Evolutionary conservation across 2,888 invertebrate species (phyloP), one percentile per base, ranked within the genome.

Genomic region (Drosophila prostipennis): DNA sequence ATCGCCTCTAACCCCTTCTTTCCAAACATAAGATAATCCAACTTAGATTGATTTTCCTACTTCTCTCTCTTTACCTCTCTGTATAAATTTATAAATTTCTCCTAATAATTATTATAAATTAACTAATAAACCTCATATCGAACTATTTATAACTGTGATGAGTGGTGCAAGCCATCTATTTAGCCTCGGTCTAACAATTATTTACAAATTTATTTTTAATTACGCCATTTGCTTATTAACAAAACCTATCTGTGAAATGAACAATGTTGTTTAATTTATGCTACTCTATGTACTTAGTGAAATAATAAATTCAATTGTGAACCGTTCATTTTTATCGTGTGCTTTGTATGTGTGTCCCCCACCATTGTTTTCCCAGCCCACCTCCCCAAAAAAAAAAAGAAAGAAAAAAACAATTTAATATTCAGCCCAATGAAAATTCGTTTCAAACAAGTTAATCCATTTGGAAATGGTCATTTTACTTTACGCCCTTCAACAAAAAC

Each of bases 121-220:
- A 74, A 39, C 42, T 61, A 56, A 67, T 40, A 19, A 55, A 60
- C 60, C 71, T 63, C 48, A 59, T 70, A 78, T 74, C 59, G 34
- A 78, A 83, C 72, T 72, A 72, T 42, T 57, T 67, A 67, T 46
- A 63, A 59, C 60, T 48, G 60, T 14, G 61, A 49, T 42, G 42
- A 63, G 40, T 36, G 59, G 40, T 40, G 46, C 39, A 23, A 57
- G 11, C 39, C 45, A 57, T 46, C 46, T 58, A 61, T 42, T 61
- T 61, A 59, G 59, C 46, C 58, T 59, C 59, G 60, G 69, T 52
- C 52, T 49, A 37, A 65, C 37, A 54, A 29, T 36, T 49, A 51
- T 61, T 8, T 46, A 34, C 26, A 37, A 37, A 39, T 48, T 59
- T 69, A 37, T 48, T 69, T 64, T 69, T 32, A 48, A 49, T 69